phyloP scores from a whole-genome alignment of 2,797 vertebrate genomes.

The Vespertilio murinus region DNA sequence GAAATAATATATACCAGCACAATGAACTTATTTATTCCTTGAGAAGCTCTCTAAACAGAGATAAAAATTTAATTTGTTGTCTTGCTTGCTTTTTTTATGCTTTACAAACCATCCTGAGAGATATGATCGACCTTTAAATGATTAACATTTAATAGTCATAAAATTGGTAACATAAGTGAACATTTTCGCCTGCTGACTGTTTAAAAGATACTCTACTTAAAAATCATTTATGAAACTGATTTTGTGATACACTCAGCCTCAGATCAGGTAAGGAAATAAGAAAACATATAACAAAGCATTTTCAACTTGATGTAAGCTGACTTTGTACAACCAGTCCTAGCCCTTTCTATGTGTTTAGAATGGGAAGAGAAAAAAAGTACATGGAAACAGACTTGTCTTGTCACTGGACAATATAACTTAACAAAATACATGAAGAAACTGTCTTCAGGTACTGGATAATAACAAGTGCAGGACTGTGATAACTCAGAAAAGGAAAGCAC shows the following conservation, averaged over 20 bases:
- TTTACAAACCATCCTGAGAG: background rate
- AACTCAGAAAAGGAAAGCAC: background rate
- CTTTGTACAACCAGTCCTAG: background rate
- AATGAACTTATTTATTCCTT: background rate
- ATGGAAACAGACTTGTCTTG: background rate
- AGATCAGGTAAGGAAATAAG: background rate
- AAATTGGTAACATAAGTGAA: background rate
- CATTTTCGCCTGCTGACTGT: background rate
- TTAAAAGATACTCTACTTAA: background rate
- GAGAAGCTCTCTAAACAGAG: background rate
- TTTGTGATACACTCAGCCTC: background rate
- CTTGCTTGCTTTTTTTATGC: background rate
- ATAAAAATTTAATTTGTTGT: background rate
- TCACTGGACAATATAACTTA: background rate
- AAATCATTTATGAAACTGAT: conserved; percentile 15
- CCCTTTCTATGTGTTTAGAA: background rate
- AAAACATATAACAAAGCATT: background rate
- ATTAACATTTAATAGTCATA: background rate
- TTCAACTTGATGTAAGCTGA: background rate
- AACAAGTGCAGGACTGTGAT: background rate
- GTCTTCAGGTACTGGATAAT: background rate
- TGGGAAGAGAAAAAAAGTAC: background rate
- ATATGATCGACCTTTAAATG: background rate
- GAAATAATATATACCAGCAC: background rate
- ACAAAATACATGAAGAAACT: background rate